Conservation (phyloP, 2,797 vertebrate species). For the Scyliorhinus canicula region DNA sequence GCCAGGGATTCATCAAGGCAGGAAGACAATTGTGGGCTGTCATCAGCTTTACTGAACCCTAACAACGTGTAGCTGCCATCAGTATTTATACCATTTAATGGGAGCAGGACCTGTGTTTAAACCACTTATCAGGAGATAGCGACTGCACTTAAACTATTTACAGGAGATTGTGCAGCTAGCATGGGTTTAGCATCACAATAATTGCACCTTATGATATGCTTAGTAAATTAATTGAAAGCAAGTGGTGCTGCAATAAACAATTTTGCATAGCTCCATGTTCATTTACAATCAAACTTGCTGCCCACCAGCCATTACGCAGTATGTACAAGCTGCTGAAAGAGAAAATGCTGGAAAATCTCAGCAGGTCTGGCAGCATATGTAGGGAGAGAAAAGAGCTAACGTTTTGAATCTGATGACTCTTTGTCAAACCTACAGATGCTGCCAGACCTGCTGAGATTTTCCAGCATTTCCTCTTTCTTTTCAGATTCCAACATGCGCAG, state of each 20-base stretch:
- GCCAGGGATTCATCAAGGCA: background rate
- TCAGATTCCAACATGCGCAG: no score
- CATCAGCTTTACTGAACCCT: background rate
- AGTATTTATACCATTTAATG: background rate
- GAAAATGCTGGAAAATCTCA: no score
- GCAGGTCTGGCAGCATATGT: no score
- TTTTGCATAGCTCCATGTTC: background rate
- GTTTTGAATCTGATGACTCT: no score
- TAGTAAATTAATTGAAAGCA: no score
- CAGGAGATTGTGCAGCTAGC: background rate
- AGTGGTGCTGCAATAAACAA: background rate
- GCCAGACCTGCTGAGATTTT: no score
- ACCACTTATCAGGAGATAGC: background rate
- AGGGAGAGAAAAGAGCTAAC: no score
- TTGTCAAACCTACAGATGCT: no score
- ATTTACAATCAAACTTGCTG: background rate
- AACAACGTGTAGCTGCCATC: no score
- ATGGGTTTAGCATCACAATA: background rate
- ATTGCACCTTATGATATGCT: background rate
- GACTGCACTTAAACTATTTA: background rate
- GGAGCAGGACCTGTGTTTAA: background rate
- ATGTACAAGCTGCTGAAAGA: no score
- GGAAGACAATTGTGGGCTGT: background rate
- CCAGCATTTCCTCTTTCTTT: no score
- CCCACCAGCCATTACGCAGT: background rate